phyloP scores from a whole-genome alignment of 2,888 invertebrate genomes.

The Athalia cordata region DNA sequence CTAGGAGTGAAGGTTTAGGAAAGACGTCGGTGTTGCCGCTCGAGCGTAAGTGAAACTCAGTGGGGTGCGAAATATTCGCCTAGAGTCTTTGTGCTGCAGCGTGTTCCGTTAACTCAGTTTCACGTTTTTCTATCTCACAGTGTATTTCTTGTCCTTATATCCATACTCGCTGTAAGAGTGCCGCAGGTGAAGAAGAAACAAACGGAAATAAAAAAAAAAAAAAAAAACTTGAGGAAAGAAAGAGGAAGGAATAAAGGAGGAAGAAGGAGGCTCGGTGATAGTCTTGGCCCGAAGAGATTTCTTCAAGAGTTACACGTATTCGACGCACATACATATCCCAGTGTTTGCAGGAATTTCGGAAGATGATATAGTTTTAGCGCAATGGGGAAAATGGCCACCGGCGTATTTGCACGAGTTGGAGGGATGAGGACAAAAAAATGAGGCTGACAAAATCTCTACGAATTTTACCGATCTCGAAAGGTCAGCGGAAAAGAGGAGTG shows the following conservation, averaged over 20 bases:
- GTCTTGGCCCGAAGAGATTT: conserved; percentile 19
- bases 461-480: conserved; percentile 10
- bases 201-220: too few relatives aligned
- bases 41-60: conserved; percentile 36
- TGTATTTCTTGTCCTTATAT: conserved; percentile 4
- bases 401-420: conserved; percentile 26
- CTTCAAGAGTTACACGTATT: neutral
- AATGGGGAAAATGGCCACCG: conserved; percentile 25
- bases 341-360: neutral
- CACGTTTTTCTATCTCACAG: conserved; percentile 5
- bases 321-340: neutral
- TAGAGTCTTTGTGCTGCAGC: conserved; percentile 12
- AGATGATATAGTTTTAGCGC: conserved; percentile 23
- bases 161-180: neutral
- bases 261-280: neutral
- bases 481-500: too few relatives aligned
- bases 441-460: conserved; percentile 19
- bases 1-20: neutral
- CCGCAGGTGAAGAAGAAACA: too few relatives aligned
- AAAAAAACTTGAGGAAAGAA: too few relatives aligned
- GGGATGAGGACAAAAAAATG: neutral
- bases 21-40: conserved; percentile 13
- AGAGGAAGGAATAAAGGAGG: neutral
- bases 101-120: neutral
- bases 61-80: conserved; percentile 39